phyloP scores from a whole-genome alignment of 2,888 invertebrate species.

The Philonicus albiceps region DNA sequence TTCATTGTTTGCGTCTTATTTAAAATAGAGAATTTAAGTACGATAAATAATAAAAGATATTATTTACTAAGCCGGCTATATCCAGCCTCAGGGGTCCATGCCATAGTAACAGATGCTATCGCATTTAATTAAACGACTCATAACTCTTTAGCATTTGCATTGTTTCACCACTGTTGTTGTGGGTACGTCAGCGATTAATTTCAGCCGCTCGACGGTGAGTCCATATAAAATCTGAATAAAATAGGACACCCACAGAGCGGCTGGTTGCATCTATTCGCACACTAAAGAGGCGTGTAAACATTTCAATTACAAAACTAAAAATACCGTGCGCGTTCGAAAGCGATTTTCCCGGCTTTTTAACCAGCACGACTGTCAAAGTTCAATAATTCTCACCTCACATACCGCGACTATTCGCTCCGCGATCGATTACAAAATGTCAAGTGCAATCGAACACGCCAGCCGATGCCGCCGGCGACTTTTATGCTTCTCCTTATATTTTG shows the following conservation, averaged over 20 bases:
- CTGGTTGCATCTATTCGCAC: not conserved
- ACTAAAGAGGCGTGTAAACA: constrained; percentile 31
- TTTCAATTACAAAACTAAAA: constrained; percentile 39
- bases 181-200: not conserved
- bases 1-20: no score
- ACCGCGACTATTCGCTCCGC: constrained; percentile 2
- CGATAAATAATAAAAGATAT: not conserved
- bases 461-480: not conserved
- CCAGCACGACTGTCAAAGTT: constrained; percentile 36
- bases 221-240: constrained; percentile 1
- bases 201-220: not conserved
- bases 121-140: constrained; percentile 12
- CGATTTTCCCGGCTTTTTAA: constrained; percentile 2
- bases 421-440: constrained; percentile 42
- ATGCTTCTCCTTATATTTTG: not conserved
- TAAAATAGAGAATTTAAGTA: not conserved
- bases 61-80: not conserved
- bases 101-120: not conserved
- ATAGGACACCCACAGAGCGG: constrained; percentile 3
- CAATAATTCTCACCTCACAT: constrained; percentile 31
- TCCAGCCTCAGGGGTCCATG: not conserved
- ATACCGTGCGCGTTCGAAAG: constrained; percentile 10
- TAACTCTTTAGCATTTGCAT: constrained; percentile 16
- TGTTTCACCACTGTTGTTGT: not conserved
- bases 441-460: constrained; percentile 37